Conservation (phyloP, 2,797 vertebrate species). For the Centropyge bicolor region DNA sequence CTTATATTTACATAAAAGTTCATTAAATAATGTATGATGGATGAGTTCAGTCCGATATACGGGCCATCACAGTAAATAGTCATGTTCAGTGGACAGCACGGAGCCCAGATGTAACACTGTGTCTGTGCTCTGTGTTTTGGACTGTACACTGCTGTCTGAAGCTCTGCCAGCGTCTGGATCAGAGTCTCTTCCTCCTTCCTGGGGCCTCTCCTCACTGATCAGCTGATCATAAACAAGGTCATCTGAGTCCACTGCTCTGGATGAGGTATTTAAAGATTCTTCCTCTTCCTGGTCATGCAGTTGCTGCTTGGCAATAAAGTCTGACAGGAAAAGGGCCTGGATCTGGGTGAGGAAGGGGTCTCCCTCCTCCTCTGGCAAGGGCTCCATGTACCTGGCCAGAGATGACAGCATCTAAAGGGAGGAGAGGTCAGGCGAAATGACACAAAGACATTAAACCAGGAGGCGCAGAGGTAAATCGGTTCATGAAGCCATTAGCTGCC, state of each 20-base stretch:
- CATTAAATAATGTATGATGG: background rate
- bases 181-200: constrained; percentile 22
- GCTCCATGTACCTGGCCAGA: constrained; percentile 90
- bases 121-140: background rate
- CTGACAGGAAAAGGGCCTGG: constrained; percentile 90
- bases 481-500: background rate
- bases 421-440: background rate
- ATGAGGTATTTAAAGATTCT: constrained; percentile 53
- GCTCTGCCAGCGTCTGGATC: constrained; percentile 29
- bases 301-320: constrained; percentile 85
- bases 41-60: background rate
- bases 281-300: constrained; percentile 72
- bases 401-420: constrained; percentile 91
- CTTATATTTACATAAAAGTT: constrained; percentile 14
- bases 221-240: constrained; percentile 57
- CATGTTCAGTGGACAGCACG: constrained; percentile 76
- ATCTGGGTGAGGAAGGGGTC: constrained; percentile 91
- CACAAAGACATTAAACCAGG: background rate
- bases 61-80: constrained; percentile 79
- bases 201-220: constrained; percentile 22
- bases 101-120: constrained; percentile 78
- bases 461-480: background rate
- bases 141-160: constrained; percentile 8
- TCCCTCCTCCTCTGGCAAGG: constrained; percentile 87
- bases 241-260: constrained; percentile 50